Base-by-base conservation (phyloP, 2,797 vertebrate genomes). In the Enteromius trimaculatus region DNA sequence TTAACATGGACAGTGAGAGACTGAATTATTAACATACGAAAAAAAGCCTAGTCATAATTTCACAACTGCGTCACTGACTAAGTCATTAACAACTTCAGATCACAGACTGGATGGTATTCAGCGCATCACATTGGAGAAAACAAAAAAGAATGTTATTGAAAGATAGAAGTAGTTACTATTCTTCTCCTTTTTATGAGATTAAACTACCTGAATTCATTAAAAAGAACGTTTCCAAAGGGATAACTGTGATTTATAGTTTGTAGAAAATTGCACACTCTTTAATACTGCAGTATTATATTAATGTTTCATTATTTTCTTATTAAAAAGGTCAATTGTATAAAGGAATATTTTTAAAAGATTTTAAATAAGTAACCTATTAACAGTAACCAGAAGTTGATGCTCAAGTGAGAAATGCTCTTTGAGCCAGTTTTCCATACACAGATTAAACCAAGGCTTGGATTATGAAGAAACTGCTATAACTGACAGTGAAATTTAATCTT, bases 401-500 rank as follows among this genome's bases (percentile, higher is more conserved):
- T 76, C 1, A 23, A 13, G 39, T 55, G 2, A 49, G 69, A 55
- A 72, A 75, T 62, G 39, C 23, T 44, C 21, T 29, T 77, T 26
- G 4, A 17, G n/a, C 23, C 75, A 47, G 58, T 64, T 64, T 44
- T 64, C 9, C 39, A 62, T 23, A 62, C 1, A 60, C 75, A 77
- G 55, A 62, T 21, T 44, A 62, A 77, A 77, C 55, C 75, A 64
- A 44, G 39, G 16, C 23, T 39, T 21, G 55, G 58, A 44, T 58
- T 77, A n/a, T 31, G 31, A 55, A 4, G 53, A 53, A 8, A 60
- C n/a, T 42, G 5, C 58, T 62, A 62, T 44, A 77, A 47, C 58
- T 31, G 58, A 77, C 53, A 76, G 39, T 47, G 75, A 64, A 64
- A 47, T 77, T 29, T 47, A 64, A 77, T 77, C 58, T 64, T 31